A percentile compares a stretch with the other conserved stretches of the same genome.
These are phyloP conservation scores for Lithobates sylvaticus DNA, from an alignment of 2,797 vertebrate species.

Conservation along the genomic window DNA sequence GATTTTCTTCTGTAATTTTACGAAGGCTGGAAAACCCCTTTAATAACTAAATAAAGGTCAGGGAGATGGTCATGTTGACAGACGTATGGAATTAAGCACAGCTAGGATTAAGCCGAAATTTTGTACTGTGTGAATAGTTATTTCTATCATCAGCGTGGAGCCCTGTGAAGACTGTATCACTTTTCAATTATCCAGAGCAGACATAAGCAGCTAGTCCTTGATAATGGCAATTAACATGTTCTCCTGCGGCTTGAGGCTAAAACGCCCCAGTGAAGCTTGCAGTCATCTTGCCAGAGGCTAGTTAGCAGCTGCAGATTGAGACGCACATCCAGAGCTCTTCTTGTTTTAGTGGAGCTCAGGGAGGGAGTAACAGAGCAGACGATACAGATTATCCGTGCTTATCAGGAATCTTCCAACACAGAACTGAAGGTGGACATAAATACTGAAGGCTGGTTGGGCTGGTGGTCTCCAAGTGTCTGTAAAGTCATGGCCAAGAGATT, in stretches of 20 bases:
- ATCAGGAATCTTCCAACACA: background rate
- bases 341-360: constrained; percentile 13
- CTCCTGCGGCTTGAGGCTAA: background rate
- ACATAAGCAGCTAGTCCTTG: background rate
- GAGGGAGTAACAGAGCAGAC: background rate
- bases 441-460: background rate
- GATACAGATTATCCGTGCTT: background rate
- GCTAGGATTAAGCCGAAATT: background rate
- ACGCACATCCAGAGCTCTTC: background rate
- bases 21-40: background rate
- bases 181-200: constrained; percentile 1
- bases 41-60: constrained; percentile 2
- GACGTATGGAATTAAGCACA: background rate
- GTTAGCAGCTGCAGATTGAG: constrained; percentile 4
- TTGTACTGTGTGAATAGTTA: background rate
- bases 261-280: background rate
- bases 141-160: background rate
- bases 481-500: background rate
- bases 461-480: background rate
- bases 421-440: background rate
- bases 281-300: constrained; percentile 29
- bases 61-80: background rate
- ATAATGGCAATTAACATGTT: constrained; percentile 33
- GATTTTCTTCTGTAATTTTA: background rate
- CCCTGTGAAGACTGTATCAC: background rate